Conservation (phyloP, 2,113 vertebrate species). For the Ictidomys tridecemlineatus region DNA sequence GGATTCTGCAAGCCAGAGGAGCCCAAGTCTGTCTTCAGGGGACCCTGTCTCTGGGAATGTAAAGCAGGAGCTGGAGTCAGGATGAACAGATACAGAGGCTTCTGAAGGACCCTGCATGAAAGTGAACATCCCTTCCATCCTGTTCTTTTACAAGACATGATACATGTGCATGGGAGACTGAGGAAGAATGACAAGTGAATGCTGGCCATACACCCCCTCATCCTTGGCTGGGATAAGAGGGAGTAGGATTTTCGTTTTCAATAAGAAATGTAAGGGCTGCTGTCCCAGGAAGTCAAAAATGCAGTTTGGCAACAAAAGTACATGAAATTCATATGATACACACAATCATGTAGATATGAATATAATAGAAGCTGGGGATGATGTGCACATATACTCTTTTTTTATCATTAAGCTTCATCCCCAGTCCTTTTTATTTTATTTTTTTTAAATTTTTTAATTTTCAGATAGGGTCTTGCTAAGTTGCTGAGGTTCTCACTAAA, state of each 20-base stretch:
- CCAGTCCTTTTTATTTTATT: background rate
- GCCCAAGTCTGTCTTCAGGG: background rate
- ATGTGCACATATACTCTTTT: background rate
- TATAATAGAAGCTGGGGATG: background rate
- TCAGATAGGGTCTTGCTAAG: background rate
- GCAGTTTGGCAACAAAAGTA: background rate
- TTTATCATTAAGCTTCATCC: background rate
- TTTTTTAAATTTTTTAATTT: background rate
- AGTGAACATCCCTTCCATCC: background rate
- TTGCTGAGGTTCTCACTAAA: too few relatives aligned
- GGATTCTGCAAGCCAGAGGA: background rate
- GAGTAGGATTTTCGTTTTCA: conserved; percentile 39
- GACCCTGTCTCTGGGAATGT: background rate
- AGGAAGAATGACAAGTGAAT: background rate
- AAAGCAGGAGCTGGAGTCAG: background rate
- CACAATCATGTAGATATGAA: background rate
- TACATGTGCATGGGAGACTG: accelerated
- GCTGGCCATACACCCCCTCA: background rate
- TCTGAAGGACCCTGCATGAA: background rate
- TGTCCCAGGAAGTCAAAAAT: conserved; percentile 1
- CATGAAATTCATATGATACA: background rate
- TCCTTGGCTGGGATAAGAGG: background rate
- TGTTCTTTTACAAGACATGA: background rate
- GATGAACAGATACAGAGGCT: background rate
- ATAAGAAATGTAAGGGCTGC: background rate